phyloP scores from a whole-genome alignment of 64 coral and sea anemone species.

The Pocillopora damicornis region DNA sequence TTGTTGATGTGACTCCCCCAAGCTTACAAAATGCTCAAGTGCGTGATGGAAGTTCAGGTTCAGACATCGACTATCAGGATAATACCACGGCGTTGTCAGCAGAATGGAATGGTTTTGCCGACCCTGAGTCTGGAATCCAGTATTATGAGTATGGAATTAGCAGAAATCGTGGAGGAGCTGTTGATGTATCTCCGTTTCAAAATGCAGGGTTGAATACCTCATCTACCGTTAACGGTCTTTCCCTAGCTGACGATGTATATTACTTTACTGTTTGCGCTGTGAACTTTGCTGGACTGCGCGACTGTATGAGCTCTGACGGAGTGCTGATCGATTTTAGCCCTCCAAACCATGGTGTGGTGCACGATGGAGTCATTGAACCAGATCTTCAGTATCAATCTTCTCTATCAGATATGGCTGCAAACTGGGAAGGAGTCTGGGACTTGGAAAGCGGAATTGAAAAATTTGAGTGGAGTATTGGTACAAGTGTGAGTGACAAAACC shows the following conservation, averaged over 20 bases:
- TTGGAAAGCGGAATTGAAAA: constrained; percentile 62
- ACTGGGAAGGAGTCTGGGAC: constrained; percentile 84
- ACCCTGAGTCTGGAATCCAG: constrained; percentile 50
- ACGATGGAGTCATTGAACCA: constrained; percentile 72
- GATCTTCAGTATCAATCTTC: constrained; percentile 63
- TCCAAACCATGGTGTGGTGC: constrained; percentile 56
- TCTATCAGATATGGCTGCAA: constrained; percentile 39
- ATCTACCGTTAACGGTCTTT: constrained; percentile 6
- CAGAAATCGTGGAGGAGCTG: constrained; percentile 16
- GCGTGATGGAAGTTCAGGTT: constrained; percentile 44
- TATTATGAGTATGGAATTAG: constrained; percentile 55
- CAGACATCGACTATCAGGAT: constrained; percentile 62
- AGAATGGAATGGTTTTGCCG: constrained; percentile 52
- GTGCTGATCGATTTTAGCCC: constrained; percentile 66
- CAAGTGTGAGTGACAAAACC: constrained; percentile 27
- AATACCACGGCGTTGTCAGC: constrained; percentile 32
- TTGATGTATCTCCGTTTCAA: constrained; percentile 23
- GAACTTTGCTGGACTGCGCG: constrained; percentile 48
- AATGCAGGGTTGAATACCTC: constrained; percentile 33
- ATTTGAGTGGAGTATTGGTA: constrained; percentile 75
- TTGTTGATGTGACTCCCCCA: constrained; percentile 59
- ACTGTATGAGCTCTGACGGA: constrained; percentile 59
- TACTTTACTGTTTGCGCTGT: constrained; percentile 60
- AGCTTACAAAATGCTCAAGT: constrained; percentile 39
- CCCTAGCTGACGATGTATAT: constrained; percentile 38